Conservation (phyloP, 2,113 vertebrate genomes). For the Bubalus kerabau region DNA sequence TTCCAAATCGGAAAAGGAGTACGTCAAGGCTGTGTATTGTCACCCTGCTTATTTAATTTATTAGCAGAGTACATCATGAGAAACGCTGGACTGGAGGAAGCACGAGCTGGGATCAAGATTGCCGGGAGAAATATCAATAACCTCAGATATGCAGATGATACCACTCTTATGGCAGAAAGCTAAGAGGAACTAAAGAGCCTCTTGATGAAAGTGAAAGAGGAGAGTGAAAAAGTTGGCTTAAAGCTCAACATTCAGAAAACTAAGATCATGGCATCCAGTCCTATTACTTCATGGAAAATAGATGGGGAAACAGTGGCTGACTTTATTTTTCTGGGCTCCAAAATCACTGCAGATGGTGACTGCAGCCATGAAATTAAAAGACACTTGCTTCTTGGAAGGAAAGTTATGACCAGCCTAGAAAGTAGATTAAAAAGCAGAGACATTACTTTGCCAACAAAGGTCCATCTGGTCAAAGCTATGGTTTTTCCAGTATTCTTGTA, state of each 20-base stretch:
- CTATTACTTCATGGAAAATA: background rate
- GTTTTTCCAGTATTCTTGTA: background rate
- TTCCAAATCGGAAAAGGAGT: background rate
- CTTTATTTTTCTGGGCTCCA: accelerated
- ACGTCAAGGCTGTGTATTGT: no score
- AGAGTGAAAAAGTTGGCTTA: background rate
- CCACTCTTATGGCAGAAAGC: no score
- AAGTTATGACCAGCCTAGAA: background rate
- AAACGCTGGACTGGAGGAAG: no score
- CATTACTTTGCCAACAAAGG: background rate
- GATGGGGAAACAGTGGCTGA: background rate
- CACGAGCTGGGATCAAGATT: no score
- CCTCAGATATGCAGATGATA: no score
- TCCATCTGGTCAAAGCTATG: background rate
- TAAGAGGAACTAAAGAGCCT: no score
- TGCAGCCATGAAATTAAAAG: background rate
- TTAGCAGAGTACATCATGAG: no score
- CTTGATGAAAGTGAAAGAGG: no score
- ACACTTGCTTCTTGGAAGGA: background rate
- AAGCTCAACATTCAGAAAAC: background rate
- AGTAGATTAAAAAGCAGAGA: background rate
- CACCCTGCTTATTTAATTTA: no score
- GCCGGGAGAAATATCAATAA: no score
- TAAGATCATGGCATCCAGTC: background rate
- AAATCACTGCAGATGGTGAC: background rate